These are phyloP conservation scores for Azorinus chamasolen DNA, from an alignment of 2,888 invertebrate species.

Conservation along the genomic window DNA sequence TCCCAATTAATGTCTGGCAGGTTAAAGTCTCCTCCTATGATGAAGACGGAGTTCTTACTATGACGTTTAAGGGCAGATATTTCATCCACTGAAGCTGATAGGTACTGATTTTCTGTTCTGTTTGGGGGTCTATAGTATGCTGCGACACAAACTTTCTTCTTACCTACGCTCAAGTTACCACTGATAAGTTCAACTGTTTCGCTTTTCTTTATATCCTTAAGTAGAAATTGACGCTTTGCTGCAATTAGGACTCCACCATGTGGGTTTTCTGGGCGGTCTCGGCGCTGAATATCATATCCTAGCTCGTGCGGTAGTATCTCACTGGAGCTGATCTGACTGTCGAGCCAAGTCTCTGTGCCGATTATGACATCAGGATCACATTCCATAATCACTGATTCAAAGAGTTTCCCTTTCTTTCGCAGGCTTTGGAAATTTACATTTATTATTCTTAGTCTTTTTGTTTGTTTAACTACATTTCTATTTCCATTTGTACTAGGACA, in stretches of 20 bases:
- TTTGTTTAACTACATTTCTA: neutral
- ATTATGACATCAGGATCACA: conserved; percentile 12
- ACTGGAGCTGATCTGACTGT: neutral
- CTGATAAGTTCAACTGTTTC: neutral
- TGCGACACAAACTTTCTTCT: neutral
- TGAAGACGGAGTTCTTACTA: neutral
- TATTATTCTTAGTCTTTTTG: neutral
- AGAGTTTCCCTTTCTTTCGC: conserved; percentile 9
- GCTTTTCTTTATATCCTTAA: conserved; percentile 2
- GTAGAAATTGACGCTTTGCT: conserved; percentile 7
- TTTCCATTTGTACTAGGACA: too few relatives aligned
- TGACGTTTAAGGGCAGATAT: neutral
- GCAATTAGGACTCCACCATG: conserved; percentile 3
- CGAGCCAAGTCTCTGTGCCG: conserved; percentile 17
- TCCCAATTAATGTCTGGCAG: conserved; percentile 20
- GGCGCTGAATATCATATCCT: neutral
- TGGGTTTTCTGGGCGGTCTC: neutral
- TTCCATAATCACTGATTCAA: conserved; percentile 5
- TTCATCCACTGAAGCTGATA: neutral
- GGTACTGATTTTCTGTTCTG: neutral
- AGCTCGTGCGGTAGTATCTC: neutral
- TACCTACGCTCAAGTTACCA: neutral
- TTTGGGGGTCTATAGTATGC: conserved; percentile 15
- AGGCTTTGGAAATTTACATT: conserved; percentile 12
- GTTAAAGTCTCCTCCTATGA: conserved; percentile 21